These are phyloP conservation scores for Timandra comae DNA, from an alignment of 2,888 invertebrate genomes.

Conservation along the genomic window DNA sequence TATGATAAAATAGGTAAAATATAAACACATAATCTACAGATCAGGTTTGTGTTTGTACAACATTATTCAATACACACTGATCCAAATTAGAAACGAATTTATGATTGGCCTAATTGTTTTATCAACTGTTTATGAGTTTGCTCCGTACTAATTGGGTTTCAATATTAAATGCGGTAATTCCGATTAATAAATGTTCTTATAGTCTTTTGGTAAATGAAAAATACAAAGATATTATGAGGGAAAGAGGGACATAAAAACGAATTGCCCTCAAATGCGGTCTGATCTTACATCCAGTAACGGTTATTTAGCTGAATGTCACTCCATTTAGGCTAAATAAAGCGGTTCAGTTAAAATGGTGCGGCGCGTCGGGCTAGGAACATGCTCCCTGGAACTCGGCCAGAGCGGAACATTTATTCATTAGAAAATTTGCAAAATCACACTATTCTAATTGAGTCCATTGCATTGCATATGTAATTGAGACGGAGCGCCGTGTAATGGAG, in stretches of 20 bases:
- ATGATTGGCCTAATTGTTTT: not conserved
- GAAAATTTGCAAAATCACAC: constrained; percentile 23
- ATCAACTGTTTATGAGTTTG: too few relatives aligned
- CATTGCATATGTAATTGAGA: constrained; percentile 6
- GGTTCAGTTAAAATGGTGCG: constrained; percentile 11
- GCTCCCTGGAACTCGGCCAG: constrained; percentile 32
- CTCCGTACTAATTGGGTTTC: too few relatives aligned
- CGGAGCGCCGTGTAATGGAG: too few relatives aligned
- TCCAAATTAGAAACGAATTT: too few relatives aligned
- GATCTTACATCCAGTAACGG: constrained; percentile 16
- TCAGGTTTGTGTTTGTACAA: not conserved
- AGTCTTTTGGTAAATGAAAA: too few relatives aligned
- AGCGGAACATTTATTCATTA: constrained; percentile 18
- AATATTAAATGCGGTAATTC: too few relatives aligned
- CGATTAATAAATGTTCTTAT: too few relatives aligned
- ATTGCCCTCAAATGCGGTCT: not conserved
- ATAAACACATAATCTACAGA: not conserved
- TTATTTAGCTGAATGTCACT: constrained; percentile 22
- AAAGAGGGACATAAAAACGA: not conserved
- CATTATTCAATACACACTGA: not conserved
- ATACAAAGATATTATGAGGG: not conserved
- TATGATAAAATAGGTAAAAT: constrained; percentile 12
- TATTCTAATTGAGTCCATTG: constrained; percentile 16
- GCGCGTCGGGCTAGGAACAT: constrained; percentile 6
- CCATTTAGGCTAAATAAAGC: constrained; percentile 31